A percentile compares a stretch with the other conserved stretches of the same genome.
These are phyloP conservation scores for Rostratula benghalensis DNA, from an alignment of 2,113 vertebrate species.

Conservation along the genomic window DNA sequence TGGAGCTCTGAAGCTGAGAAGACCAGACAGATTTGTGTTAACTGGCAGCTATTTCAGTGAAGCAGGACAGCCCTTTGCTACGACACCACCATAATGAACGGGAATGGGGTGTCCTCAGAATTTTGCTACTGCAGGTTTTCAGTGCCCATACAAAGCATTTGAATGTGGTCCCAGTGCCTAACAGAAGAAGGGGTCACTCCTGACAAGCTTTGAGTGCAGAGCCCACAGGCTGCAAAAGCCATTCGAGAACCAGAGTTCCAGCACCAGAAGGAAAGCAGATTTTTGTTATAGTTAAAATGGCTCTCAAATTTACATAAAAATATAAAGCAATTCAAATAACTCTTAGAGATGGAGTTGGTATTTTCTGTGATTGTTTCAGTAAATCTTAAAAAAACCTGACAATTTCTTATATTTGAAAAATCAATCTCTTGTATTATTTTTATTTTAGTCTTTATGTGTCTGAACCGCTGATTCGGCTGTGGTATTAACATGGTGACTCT, in stretches of 20 bases:
- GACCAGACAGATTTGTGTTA: neutral
- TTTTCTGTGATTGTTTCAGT: neutral
- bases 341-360: neutral
- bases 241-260: neutral
- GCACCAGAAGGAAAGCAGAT: neutral
- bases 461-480: constrained; percentile 13
- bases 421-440: constrained; percentile 7
- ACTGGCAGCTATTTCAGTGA: neutral
- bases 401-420: neutral
- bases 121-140: neutral
- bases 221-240: neutral
- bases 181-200: neutral
- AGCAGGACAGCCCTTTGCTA: neutral
- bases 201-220: neutral
- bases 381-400: too few relatives aligned
- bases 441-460: constrained; percentile 13
- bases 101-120: neutral
- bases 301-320: neutral
- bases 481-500: constrained; percentile 13
- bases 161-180: neutral
- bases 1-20: neutral
- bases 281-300: neutral
- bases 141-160: neutral
- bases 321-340: neutral
- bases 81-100: neutral